Conservation (phyloP, 2,797 vertebrate species). For the Denticeps clupeoides region DNA sequence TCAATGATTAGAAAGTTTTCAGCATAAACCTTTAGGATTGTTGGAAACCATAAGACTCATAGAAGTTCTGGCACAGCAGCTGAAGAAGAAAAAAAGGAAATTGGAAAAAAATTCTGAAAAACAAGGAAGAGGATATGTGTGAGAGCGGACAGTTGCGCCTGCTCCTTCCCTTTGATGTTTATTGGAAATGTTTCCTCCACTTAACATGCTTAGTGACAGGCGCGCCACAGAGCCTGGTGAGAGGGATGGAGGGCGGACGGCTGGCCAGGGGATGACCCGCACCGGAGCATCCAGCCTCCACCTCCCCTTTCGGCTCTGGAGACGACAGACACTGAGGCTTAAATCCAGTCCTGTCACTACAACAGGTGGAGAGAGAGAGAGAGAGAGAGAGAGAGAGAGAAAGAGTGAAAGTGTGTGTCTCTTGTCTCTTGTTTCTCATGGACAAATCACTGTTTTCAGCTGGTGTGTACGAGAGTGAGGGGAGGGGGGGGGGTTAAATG, state of each 20-base stretch:
- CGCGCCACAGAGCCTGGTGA: no score
- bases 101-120: neutral
- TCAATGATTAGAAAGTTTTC: no score
- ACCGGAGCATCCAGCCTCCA: slow-evolving; percentile 11
- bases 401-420: no score
- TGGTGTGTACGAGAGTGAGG: no score
- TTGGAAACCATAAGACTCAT: no score
- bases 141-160: slow-evolving; percentile 20
- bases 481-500: neutral
- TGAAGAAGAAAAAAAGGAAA: no score
- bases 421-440: no score
- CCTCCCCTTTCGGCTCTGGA: no score
- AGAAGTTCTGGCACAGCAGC: no score
- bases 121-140: neutral
- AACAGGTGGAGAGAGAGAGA: neutral
- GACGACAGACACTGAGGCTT: neutral
- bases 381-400: neutral
- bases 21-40: no score
- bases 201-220: slow-evolving; percentile 20
- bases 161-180: slow-evolving; percentile 21
- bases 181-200: slow-evolving; percentile 21
- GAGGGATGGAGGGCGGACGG: no score
- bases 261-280: slow-evolving; percentile 18
- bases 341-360: neutral
- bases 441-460: no score